These are phyloP conservation scores for Chironomus tepperi DNA, from an alignment of 1,140 invertebrate species.

Conservation along the genomic window DNA sequence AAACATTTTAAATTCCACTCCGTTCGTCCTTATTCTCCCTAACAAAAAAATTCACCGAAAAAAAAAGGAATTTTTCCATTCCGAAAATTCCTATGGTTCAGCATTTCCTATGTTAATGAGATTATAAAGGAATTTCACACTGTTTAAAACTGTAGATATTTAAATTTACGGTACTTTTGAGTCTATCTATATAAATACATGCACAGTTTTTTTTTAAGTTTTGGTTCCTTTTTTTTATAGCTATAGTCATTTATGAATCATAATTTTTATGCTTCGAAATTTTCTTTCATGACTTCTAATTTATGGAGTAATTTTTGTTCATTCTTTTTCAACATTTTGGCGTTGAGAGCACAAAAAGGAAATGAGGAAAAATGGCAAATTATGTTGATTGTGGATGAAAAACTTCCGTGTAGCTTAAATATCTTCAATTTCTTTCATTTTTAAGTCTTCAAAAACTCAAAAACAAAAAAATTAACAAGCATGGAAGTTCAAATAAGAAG, in stretches of 20 bases:
- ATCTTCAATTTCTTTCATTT: too few species aligned
- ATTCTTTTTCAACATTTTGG: too few species aligned
- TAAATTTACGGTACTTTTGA: too few species aligned
- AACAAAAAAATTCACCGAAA: neutral
- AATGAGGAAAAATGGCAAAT: too few species aligned
- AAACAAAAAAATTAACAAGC: too few species aligned
- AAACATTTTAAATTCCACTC: too few species aligned
- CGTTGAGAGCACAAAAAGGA: too few species aligned
- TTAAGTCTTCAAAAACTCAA: too few species aligned
- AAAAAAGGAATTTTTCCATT: neutral
- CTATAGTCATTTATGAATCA: conserved; percentile 1
- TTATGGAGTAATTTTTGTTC: neutral
- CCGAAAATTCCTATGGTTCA: neutral
- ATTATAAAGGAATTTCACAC: neutral
- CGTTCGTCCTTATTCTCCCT: neutral
- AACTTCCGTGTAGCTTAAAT: too few species aligned
- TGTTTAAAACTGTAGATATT: too few species aligned
- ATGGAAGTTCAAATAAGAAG: neutral
- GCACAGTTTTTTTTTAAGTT: neutral
- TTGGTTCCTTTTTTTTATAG: neutral
- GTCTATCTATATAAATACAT: too few species aligned
- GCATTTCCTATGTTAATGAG: neutral
- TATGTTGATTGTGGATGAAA: too few species aligned
- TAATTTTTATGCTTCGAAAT: conserved; percentile 3
- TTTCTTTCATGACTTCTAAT: neutral